phyloP scores from a whole-genome alignment of 1,140 invertebrate genomes.

The Melitaea cinxia region DNA sequence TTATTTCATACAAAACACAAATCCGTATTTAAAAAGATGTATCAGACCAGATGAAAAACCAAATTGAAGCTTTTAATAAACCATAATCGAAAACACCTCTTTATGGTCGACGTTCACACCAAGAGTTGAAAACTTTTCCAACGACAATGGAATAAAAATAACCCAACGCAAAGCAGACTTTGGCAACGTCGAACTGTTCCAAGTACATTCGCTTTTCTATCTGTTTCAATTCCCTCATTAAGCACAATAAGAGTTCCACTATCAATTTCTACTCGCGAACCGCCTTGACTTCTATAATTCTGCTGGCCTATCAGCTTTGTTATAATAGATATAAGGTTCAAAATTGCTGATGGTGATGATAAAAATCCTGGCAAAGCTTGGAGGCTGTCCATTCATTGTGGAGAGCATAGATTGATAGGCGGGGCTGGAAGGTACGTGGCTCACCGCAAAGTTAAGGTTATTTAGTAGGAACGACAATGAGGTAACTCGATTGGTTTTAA shows the following conservation, averaged over 20 bases:
- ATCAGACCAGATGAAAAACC: background rate
- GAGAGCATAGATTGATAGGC: constrained; percentile 74
- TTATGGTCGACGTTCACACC: background rate
- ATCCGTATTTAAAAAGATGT: too few relatives aligned
- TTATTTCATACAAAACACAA: too few relatives aligned
- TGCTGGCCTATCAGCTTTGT: constrained; percentile 37
- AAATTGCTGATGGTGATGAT: constrained; percentile 17
- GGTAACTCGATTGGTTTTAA: background rate
- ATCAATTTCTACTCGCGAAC: constrained; percentile 67
- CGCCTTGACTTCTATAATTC: constrained; percentile 43
- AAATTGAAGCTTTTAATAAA: background rate
- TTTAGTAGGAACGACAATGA: constrained; percentile 51
- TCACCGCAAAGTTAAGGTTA: constrained; percentile 52
- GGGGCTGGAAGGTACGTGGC: constrained; percentile 65
- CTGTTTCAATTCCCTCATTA: constrained; percentile 76
- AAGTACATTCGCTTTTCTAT: constrained; percentile 53
- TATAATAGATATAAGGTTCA: constrained; percentile 34
- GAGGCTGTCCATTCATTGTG: constrained; percentile 73
- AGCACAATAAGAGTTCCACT: constrained; percentile 67
- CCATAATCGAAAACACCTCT: background rate
- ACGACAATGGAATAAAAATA: constrained; percentile 3
- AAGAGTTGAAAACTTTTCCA: background rate
- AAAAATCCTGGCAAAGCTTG: constrained; percentile 43
- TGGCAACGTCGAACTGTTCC: constrained; percentile 38
- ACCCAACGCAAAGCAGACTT: constrained; percentile 13